Base-by-base conservation (phyloP, 2,888 invertebrate genomes). In the Adineta ricciae region DNA sequence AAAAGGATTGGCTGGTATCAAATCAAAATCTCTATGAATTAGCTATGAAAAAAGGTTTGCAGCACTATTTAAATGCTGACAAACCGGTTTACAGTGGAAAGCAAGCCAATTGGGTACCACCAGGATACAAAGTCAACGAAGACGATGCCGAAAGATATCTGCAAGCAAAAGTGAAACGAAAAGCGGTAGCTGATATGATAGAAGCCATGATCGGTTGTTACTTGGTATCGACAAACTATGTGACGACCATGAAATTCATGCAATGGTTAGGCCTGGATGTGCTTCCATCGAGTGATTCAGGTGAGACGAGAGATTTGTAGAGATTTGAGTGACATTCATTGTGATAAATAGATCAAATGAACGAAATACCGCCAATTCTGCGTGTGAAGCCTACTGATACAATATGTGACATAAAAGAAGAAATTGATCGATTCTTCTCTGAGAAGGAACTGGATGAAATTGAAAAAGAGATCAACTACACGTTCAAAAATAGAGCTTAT, bases 111-210 rank as follows among this genome's bases (percentile, higher is more conserved):
- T 85, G 85, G 85, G 36, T 85, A 16, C 52, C 36, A 8, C 85
- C 85, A 1, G 56, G 83, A 72, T 64, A 56, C 2, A 64, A 49
- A 41, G 72, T 50, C 14, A 24, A 64, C 11, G 14, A 49, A 27
- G 41, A 38, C 14, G 16, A 7, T 52, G 0, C 14, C 2, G 27
- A 64, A 64, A 7, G 14, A 8, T 64, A 64, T 64, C 4, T 24
- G 32, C n/a, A 83, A 36, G n/a, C 64, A 83, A 83, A 27, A 24
- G 27, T 38, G 99, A 89, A 97, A 98, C 14, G 97, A 98, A 97
- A 97, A 91, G 97, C 97, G 86, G 94, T 98, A 88, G 98, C 99
- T 0, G 99, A 99, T 91, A 97, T 97, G 90, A 97, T 99, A 19
- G 99, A 99, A 90, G 97, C 99, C 2, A 91, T 99, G 3, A 99